phyloP scores from a whole-genome alignment of 53 echinoderm and acorn worm species.

The Arbacia lixula region DNA sequence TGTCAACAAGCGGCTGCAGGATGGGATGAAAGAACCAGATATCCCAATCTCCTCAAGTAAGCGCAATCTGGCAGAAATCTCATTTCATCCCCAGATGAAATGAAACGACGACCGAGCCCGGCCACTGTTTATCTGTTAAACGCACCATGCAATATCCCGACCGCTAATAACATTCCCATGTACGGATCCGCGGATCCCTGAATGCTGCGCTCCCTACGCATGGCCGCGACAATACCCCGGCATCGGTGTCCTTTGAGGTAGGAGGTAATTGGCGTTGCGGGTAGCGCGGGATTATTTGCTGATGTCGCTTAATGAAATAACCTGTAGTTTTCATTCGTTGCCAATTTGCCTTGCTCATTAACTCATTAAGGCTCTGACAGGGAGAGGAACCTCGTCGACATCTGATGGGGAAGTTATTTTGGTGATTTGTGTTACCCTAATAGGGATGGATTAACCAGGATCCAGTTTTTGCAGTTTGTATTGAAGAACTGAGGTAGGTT shows the following conservation, averaged over 20 bases:
- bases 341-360: conserved; percentile 51
- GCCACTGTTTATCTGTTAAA: conserved; percentile 30
- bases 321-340: conserved; percentile 51
- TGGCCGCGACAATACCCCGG: conserved; percentile 8
- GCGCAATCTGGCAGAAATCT: no score
- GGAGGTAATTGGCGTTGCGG: conserved; percentile 43
- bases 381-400: background rate
- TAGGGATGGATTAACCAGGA: background rate
- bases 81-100: no score
- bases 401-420: background rate
- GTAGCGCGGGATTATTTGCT: conserved; percentile 34
- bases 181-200: background rate
- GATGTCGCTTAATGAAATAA: conserved; percentile 48
- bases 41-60: no score
- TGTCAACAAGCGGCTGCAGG: conserved; percentile 18
- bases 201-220: background rate
- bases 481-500: no score
- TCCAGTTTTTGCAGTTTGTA: background rate
- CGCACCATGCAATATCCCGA: conserved; percentile 19
- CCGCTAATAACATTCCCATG: conserved; percentile 42
- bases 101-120: no score
- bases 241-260: conserved; percentile 47
- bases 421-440: background rate
- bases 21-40: no score
- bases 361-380: conserved; percentile 28